phyloP scores from a whole-genome alignment of 2,888 invertebrate genomes.

The Autographa gamma region DNA sequence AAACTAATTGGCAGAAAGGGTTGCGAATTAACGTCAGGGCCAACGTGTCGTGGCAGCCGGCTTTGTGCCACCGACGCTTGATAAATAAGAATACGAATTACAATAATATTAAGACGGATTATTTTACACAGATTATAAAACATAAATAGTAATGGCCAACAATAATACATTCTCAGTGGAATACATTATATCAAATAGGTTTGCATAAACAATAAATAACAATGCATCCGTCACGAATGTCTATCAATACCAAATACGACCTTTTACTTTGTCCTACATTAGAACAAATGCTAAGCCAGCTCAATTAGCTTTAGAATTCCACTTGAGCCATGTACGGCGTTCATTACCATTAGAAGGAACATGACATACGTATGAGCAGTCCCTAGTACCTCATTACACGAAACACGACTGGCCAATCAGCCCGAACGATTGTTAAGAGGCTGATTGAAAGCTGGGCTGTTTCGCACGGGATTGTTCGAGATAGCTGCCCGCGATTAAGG shows the following conservation, averaged over 20 bases:
- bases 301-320: slow-evolving; percentile 65
- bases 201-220: slow-evolving; percentile 42
- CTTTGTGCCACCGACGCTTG: slow-evolving; percentile 77
- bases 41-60: slow-evolving; percentile 75
- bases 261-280: slow-evolving; percentile 58
- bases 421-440: slow-evolving; percentile 72
- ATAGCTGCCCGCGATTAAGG: slow-evolving; percentile 51
- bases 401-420: slow-evolving; percentile 81
- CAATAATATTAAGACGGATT: slow-evolving; percentile 61
- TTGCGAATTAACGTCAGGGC: slow-evolving; percentile 88
- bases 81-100: slow-evolving; percentile 72
- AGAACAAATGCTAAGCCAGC: slow-evolving; percentile 56
- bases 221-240: slow-evolving; percentile 41
- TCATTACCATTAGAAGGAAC: slow-evolving; percentile 68
- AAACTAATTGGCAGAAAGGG: slow-evolving; percentile 89
- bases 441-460: slow-evolving; percentile 79
- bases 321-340: slow-evolving; percentile 67
- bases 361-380: slow-evolving; percentile 74
- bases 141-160: slow-evolving; percentile 11
- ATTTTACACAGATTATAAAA: slow-evolving; percentile 43
- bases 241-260: slow-evolving; percentile 51
- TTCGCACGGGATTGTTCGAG: slow-evolving; percentile 74
- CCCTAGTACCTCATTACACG: slow-evolving; percentile 75
- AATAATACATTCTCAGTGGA: neutral
- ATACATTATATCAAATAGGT: slow-evolving; percentile 35